These are phyloP conservation scores for Phasianus colchicus DNA, from an alignment of 2,113 vertebrate genomes.

Conservation along the genomic window DNA sequence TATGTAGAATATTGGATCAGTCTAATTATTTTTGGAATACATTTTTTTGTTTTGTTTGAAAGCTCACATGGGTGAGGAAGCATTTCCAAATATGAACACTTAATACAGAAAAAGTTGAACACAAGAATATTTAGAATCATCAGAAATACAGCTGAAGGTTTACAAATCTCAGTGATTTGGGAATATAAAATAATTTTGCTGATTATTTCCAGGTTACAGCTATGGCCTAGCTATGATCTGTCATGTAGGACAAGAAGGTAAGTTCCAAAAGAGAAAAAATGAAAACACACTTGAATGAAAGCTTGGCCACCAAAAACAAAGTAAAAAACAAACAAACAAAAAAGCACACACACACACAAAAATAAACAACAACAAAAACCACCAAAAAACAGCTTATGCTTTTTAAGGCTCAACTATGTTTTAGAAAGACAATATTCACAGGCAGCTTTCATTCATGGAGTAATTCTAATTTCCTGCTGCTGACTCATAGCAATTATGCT, in stretches of 20 bases:
- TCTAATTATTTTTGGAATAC: not conserved
- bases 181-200: not conserved
- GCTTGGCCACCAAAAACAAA: not conserved
- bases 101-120: not conserved
- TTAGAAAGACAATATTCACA: not conserved
- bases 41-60: not conserved
- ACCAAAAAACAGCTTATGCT: conserved; percentile 28
- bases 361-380: not conserved
- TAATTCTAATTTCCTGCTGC: conserved; percentile 17
- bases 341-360: not conserved
- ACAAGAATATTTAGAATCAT: not conserved
- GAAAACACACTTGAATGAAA: not conserved
- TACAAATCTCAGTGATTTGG: not conserved
- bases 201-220: conserved; percentile 19
- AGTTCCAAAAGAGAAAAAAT: conserved; percentile 17
- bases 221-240: not conserved
- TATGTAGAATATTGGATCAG: not conserved
- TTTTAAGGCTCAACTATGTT: not conserved
- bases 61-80: not conserved
- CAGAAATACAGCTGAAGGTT: not conserved
- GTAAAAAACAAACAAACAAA: not conserved
- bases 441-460: conserved; percentile 4
- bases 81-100: not conserved
- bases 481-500: conserved; percentile 56
- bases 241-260: not conserved